Conservation (phyloP, 2,797 vertebrate species). For the Limosa lapponica region DNA sequence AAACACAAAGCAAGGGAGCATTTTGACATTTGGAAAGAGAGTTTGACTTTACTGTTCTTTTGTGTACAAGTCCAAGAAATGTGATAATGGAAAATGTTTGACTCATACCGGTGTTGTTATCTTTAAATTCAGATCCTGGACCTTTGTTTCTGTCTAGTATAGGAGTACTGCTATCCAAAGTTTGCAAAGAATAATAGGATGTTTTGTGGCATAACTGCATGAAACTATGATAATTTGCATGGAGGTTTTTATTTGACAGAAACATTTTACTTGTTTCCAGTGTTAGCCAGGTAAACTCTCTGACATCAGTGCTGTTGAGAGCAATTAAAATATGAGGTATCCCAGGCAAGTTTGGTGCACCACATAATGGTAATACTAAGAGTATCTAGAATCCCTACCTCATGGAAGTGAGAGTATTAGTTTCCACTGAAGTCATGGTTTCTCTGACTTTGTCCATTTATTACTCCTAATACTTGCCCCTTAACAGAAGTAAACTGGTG, state of each 20-base stretch:
- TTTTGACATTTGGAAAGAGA: background rate
- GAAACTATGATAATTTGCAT: background rate
- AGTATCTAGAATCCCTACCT: background rate
- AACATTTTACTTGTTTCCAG: background rate
- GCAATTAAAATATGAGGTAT: background rate
- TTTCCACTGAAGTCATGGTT: background rate
- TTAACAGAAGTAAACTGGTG: background rate
- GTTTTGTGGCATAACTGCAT: background rate
- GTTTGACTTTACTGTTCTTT: background rate
- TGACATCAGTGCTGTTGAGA: background rate
- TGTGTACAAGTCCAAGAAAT: background rate
- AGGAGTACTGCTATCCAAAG: background rate
- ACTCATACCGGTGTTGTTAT: background rate
- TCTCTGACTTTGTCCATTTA: background rate
- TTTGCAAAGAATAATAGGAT: background rate
- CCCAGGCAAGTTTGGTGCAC: background rate
- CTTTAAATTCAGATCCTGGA: background rate
- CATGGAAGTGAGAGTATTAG: background rate
- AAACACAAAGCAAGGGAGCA: background rate
- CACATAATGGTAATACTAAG: background rate
- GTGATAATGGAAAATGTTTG: background rate
- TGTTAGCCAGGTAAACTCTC: background rate
- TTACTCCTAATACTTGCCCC: background rate
- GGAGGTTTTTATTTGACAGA: background rate
- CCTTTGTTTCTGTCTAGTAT: background rate